Percentiles rank a stretch among this genome's conserved stretches.
These are phyloP conservation scores for Odontamblyopus lacepedii DNA, from an alignment of 2,797 vertebrate species.

Conservation along the genomic window DNA sequence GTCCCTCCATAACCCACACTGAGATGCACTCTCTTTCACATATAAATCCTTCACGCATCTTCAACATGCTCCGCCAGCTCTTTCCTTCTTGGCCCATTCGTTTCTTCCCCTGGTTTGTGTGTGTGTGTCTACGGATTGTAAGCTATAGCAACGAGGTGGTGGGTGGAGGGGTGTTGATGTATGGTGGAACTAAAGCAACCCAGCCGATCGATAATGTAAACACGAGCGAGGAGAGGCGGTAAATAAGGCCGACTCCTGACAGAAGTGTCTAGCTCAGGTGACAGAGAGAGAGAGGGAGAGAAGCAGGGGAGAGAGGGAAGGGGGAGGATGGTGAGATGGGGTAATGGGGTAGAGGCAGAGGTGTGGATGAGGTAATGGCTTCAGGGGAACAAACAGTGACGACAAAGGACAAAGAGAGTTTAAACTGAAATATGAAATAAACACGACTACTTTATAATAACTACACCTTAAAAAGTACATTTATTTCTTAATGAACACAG, in stretches of 20 bases:
- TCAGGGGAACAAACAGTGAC: conserved; percentile 20
- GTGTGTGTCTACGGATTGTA: conserved; percentile 59
- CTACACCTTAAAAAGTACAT: too few species aligned
- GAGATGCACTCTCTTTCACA: conserved; percentile 47
- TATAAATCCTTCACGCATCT: conserved; percentile 67
- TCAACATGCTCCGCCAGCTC: conserved; percentile 61
- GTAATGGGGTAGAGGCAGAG: conserved; percentile 41
- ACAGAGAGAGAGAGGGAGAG: conserved; percentile 52
- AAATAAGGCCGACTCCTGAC: conserved; percentile 77
- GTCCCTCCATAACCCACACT: conserved; percentile 24
- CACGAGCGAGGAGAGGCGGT: conserved; percentile 76
- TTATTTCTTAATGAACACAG: too few species aligned
- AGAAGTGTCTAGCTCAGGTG: conserved; percentile 76
- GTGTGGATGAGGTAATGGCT: conserved; percentile 54
- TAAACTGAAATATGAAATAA: conserved; percentile 29
- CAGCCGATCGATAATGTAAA: conserved; percentile 83
- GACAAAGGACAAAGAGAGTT: conserved; percentile 37
- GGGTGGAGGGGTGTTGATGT: conserved; percentile 64
- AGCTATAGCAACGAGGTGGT: conserved; percentile 48
- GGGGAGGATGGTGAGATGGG: conserved; percentile 15
- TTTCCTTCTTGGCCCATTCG: conserved; percentile 42
- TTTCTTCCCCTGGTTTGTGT: conserved; percentile 11
- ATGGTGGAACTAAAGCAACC: conserved; percentile 80
- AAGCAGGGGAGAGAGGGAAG: conserved; percentile 2
- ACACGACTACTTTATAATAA: neutral